Evolutionary conservation across 2,113 vertebrate species (phyloP).

Genomic region (Oncorhynchus keta): DNA sequence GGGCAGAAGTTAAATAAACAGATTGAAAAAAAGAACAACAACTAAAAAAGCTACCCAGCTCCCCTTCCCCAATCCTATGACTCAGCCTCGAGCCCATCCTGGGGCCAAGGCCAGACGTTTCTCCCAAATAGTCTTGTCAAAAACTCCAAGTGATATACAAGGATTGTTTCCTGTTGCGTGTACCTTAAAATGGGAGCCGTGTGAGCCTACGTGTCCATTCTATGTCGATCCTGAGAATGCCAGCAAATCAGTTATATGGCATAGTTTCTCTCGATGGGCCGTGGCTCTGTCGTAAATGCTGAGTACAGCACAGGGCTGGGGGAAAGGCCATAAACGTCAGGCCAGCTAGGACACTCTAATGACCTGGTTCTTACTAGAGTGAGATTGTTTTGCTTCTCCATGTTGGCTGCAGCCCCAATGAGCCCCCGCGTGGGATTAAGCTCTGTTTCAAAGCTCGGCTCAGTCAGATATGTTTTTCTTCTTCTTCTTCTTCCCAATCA

Average conservation of each 20-base stretch:
- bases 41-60: not conserved
- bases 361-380: conserved; percentile 8
- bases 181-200: not conserved
- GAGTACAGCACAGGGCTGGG: not conserved
- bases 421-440: not conserved
- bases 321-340: not conserved
- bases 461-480: too few species aligned
- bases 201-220: not conserved
- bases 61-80: not conserved
- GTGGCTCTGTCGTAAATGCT: not conserved
- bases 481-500: too few species aligned
- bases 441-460: too few species aligned
- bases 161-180: not conserved
- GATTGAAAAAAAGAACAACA: too few species aligned
- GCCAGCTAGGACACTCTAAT: conserved; percentile 2
- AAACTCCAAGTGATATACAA: conserved; percentile 6
- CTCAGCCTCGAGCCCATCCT: not conserved
- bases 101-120: not conserved
- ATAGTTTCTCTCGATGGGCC: not conserved
- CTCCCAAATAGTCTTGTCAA: conserved; percentile 1
- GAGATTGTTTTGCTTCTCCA: conserved; percentile 7
- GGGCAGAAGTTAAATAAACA: not conserved
- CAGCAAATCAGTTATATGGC: not conserved
- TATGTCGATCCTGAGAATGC: not conserved
- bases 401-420: conserved; percentile 3